Percentiles rank a stretch among this genome's conserved stretches.
Conservation (phyloP, 2,113 vertebrate genomes). For the Vidua macroura region DNA sequence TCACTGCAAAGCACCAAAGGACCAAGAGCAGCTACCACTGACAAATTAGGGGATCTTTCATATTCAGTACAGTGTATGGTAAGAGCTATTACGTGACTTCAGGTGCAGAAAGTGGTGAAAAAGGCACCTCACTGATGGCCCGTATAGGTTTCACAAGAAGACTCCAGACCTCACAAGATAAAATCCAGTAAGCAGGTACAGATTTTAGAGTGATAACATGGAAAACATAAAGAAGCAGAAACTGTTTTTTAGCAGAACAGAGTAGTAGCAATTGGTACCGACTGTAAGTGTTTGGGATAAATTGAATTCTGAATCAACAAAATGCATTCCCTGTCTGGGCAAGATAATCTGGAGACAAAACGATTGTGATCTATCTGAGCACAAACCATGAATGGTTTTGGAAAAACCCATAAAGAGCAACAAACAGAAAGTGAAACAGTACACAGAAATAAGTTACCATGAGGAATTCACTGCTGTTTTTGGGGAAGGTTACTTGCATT, state of each 20-base stretch:
- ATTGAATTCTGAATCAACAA: background rate
- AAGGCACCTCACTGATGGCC: rapidly evolving
- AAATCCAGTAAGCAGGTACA: background rate
- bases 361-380: background rate
- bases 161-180: background rate
- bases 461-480: background rate
- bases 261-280: background rate
- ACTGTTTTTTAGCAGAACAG: background rate
- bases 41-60: background rate
- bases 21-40: background rate
- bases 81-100: background rate
- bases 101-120: background rate
- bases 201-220: background rate
- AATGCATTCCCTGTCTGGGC: background rate
- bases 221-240: background rate
- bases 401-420: background rate
- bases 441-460: background rate
- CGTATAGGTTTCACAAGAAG: background rate
- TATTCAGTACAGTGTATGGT: background rate
- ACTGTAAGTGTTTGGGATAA: background rate
- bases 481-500: background rate
- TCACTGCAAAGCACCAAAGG: background rate
- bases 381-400: background rate
- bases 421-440: background rate
- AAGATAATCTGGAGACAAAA: background rate